Percentiles rank a stretch among this genome's conserved stretches.
These are phyloP conservation scores for Drosophila imparisetae DNA, from an alignment of 2,888 invertebrate genomes.

Conservation along the genomic window DNA sequence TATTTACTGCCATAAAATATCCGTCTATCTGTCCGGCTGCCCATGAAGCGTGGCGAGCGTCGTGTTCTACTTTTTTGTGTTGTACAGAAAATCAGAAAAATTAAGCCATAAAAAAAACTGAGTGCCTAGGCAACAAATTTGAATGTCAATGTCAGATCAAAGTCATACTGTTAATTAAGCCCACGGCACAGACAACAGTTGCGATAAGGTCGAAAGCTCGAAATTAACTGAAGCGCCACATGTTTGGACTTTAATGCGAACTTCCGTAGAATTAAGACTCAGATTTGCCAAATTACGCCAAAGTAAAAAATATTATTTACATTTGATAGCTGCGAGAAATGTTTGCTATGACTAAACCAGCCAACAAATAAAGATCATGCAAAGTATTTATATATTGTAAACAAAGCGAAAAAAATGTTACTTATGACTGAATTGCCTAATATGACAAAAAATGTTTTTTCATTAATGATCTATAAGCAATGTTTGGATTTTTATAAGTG, in stretches of 20 bases:
- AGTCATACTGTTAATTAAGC: conserved; percentile 69
- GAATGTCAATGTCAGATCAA: conserved; percentile 77
- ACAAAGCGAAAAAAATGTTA: background rate
- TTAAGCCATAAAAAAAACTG: conserved; percentile 23
- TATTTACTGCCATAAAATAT: conserved; percentile 54
- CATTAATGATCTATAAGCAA: background rate
- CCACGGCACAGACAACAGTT: background rate
- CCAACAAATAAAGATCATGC: background rate
- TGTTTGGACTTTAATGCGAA: background rate
- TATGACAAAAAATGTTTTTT: background rate
- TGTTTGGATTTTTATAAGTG: background rate
- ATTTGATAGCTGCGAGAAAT: background rate
- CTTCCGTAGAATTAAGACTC: background rate
- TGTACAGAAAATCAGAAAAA: conserved; percentile 36
- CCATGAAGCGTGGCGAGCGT: conserved; percentile 22
- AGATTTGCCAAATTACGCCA: background rate
- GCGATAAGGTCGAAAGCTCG: conserved; percentile 7
- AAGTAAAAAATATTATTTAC: background rate
- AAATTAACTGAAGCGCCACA: conserved; percentile 5
- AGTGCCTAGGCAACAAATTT: conserved; percentile 44
- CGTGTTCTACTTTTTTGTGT: background rate
- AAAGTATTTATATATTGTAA: background rate
- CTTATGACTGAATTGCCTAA: background rate
- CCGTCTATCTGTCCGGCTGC: conserved; percentile 15
- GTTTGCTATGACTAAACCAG: too few species aligned